These are phyloP conservation scores for Molossus alvarezi DNA, from an alignment of 2,797 vertebrate species.

Conservation along the genomic window DNA sequence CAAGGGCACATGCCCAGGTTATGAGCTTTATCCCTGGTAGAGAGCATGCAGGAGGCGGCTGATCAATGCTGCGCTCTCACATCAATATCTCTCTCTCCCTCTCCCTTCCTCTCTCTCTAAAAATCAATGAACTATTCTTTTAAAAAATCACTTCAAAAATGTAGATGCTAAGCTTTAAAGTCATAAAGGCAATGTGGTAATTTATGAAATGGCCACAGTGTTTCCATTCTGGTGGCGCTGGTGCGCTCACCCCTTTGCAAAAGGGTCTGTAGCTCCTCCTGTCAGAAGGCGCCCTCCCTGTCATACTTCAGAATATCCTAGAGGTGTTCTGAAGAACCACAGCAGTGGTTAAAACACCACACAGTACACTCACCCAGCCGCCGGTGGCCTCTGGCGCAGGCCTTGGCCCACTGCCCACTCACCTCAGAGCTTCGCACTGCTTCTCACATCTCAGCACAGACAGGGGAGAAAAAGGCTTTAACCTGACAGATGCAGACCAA, in stretches of 20 bases:
- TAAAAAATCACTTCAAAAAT: not conserved
- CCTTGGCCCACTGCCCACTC: not conserved
- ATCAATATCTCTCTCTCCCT: not conserved
- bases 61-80: not conserved
- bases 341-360: not conserved
- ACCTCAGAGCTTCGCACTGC: not conserved
- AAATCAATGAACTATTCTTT: not conserved
- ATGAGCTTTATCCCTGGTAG: no score
- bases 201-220: not conserved
- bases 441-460: not conserved
- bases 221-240: not conserved
- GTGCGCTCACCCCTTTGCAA: not conserved
- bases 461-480: no score
- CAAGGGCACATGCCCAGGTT: not conserved
- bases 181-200: not conserved
- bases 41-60: not conserved
- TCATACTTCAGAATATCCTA: not conserved
- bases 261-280: not conserved
- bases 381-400: not conserved
- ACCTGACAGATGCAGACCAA: not conserved
- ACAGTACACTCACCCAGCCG: not conserved
- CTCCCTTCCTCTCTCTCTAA: not conserved
- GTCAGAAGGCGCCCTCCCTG: not conserved
- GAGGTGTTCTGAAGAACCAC: not conserved
- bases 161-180: conserved; percentile 35